Conservation (phyloP, 2,888 invertebrate genomes). For the Cyaniris semiargus region DNA sequence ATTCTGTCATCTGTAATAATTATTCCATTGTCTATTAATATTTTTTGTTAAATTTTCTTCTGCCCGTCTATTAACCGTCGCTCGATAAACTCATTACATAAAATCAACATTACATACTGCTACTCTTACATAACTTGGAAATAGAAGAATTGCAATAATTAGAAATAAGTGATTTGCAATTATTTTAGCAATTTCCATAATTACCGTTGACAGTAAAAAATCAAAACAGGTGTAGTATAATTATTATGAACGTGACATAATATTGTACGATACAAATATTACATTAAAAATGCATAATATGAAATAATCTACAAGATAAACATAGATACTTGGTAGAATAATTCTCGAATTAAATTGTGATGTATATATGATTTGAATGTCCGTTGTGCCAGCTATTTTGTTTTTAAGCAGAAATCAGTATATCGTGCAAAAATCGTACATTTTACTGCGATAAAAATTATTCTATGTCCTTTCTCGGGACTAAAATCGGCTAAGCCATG, state of each 20-base stretch:
- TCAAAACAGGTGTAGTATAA: not conserved
- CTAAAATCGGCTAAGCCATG: too few species aligned
- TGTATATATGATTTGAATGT: too few species aligned
- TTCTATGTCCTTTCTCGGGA: too few species aligned
- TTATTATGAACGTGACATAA: not conserved
- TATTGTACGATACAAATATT: not conserved
- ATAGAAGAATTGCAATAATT: constrained; percentile 16
- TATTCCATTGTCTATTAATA: constrained; percentile 12
- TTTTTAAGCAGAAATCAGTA: too few species aligned
- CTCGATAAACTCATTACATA: constrained; percentile 1
- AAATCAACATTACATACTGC: not conserved
- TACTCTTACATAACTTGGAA: not conserved
- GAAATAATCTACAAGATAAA: too few species aligned
- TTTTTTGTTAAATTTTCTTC: constrained; percentile 11
- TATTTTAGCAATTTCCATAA: constrained; percentile 31
- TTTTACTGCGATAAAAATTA: too few species aligned
- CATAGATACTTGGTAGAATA: too few species aligned
- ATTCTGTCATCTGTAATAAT: constrained; percentile 13
- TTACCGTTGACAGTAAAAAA: constrained; percentile 24
- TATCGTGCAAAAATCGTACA: too few species aligned
- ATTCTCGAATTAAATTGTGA: too few species aligned
- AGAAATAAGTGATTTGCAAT: constrained; percentile 25
- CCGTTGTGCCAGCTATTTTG: too few species aligned
- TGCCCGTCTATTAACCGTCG: not conserved
- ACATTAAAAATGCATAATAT: not conserved